phyloP scores from a whole-genome alignment of 2,797 vertebrate species.

The Falco berigora region DNA sequence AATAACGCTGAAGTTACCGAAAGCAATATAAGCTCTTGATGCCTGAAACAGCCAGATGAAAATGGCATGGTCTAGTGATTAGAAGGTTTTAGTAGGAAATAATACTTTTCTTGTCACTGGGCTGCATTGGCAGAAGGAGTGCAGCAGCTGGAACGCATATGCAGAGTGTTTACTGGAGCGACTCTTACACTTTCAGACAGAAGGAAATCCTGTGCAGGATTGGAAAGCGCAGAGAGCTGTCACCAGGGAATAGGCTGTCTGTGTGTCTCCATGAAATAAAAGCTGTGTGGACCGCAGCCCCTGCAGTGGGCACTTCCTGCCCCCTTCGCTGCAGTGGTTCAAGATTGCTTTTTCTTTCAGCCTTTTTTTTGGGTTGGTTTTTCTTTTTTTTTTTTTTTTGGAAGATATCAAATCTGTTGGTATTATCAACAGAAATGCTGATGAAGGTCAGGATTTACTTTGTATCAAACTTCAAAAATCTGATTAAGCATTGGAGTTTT shows the following conservation, averaged over 20 bases:
- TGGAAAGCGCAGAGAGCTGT: constrained; percentile 62
- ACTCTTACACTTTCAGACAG: constrained; percentile 75
- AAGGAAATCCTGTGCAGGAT: constrained; percentile 77
- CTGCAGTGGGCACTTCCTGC: constrained; percentile 57
- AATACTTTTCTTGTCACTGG: constrained; percentile 75
- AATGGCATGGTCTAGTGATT: constrained; percentile 59
- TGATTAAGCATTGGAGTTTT: background rate
- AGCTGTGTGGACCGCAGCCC: constrained; percentile 56
- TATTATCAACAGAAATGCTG: constrained; percentile 29
- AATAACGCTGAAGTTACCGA: constrained; percentile 22
- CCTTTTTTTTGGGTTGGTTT: background rate
- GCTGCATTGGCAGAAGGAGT: constrained; percentile 45
- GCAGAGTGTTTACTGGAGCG: constrained; percentile 72
- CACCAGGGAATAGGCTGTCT: constrained; percentile 68
- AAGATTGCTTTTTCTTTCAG: constrained; percentile 12
- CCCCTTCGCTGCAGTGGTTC: constrained; percentile 10
- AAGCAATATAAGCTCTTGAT: background rate
- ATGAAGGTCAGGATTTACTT: constrained; percentile 63
- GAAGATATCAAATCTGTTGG: constrained; percentile 31
- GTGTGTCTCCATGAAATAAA: constrained; percentile 69
- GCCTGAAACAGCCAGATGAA: constrained; percentile 48
- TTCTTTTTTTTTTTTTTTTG: background rate
- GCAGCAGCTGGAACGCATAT: constrained; percentile 76
- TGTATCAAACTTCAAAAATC: constrained; percentile 63
- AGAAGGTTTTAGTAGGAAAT: constrained; percentile 70